phyloP scores from a whole-genome alignment of 2,113 vertebrate species.

The Petrocephalus zakoni region DNA sequence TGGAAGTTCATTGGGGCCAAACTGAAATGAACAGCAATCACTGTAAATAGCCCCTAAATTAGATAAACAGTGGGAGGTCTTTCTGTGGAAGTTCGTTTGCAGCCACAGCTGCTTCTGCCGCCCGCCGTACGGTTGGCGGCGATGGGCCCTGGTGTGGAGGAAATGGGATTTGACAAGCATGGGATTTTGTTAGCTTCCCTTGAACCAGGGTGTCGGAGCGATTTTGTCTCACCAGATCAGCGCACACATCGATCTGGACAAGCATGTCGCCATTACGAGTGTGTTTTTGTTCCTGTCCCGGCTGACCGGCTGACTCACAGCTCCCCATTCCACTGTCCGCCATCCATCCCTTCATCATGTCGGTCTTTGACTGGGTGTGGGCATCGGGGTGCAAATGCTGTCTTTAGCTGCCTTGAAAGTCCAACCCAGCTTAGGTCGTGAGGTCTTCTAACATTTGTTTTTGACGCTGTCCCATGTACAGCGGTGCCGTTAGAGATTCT shows the following conservation, averaged over 20 bases:
- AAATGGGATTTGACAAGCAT: constrained; percentile 39
- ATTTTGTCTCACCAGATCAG: constrained; percentile 25
- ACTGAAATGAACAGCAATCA: neutral
- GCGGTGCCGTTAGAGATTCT: too few species aligned
- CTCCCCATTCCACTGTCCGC: neutral
- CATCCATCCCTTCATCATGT: neutral
- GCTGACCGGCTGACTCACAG: neutral
- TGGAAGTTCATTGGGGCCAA: neutral
- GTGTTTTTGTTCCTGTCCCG: neutral
- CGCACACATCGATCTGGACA: neutral
- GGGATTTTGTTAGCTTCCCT: constrained; percentile 29
- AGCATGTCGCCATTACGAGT: neutral
- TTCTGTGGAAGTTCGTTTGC: neutral
- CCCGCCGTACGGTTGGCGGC: neutral
- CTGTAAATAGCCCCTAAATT: neutral
- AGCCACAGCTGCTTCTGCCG: neutral
- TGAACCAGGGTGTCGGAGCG: constrained; percentile 30
- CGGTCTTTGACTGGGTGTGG: neutral
- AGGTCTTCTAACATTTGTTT: neutral
- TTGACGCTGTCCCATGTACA: too few species aligned
- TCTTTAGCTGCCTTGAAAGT: neutral
- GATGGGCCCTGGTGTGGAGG: neutral
- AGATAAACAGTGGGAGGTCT: neutral
- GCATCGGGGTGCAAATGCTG: neutral
- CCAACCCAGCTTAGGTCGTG: neutral